A percentile compares a stretch with the other conserved stretches of the same genome.
Conservation (phyloP, 2,113 vertebrate species). For the Rissa tridactyla region DNA sequence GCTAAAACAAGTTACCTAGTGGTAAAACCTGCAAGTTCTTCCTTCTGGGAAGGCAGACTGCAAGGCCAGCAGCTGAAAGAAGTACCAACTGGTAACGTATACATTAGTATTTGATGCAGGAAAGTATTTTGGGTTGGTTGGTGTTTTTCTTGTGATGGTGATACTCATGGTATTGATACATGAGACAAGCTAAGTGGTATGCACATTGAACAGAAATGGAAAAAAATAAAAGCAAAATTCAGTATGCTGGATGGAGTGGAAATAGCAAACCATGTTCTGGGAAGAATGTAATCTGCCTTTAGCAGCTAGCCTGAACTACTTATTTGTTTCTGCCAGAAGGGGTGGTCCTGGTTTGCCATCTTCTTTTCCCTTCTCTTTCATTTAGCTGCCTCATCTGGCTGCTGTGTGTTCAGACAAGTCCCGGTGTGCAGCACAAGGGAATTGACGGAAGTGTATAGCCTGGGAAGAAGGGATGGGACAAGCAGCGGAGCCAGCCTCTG, state of each 20-base stretch:
- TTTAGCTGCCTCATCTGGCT: not conserved
- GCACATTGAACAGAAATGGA: not conserved
- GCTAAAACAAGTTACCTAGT: slow-evolving; percentile 43
- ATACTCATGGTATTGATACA: not conserved
- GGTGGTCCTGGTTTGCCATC: not conserved
- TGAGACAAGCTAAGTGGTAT: not conserved
- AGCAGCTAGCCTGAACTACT: not conserved
- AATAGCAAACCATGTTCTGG: not conserved
- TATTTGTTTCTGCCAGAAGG: not conserved
- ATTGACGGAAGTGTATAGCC: not conserved
- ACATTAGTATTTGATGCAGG: not conserved
- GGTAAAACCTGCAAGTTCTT: slow-evolving; percentile 44
- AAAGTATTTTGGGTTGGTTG: not conserved
- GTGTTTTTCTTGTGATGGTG: not conserved
- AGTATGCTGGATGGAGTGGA: not conserved
- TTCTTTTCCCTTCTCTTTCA: not conserved
- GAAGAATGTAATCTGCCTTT: not conserved
- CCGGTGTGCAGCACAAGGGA: not conserved
- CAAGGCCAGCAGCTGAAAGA: slow-evolving; percentile 41
- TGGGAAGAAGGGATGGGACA: not conserved
- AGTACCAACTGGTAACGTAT: slow-evolving; percentile 33
- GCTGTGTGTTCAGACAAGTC: not conserved
- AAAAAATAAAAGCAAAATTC: not conserved
- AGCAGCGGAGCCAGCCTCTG: not conserved
- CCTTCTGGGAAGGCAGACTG: slow-evolving; percentile 52